Base-by-base conservation (phyloP, 2,113 vertebrate genomes). In the Genyomyrus donnyi region DNA sequence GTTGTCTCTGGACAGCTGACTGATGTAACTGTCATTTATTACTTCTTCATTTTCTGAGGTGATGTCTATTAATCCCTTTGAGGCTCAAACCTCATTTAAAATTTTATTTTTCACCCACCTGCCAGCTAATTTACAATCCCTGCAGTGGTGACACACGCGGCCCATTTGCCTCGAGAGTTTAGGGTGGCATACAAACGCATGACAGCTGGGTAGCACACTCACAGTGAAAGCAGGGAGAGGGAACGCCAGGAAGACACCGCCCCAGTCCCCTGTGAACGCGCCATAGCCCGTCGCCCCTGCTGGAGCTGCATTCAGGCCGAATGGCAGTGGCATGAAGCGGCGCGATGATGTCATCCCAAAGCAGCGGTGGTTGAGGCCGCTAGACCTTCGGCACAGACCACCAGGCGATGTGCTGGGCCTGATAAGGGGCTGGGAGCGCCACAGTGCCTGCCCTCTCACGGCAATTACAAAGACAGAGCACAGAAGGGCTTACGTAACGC, bases 341-440 rank as follows among this genome's bases (percentile, higher is more conserved):
- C 31, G 3, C 24, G 31, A 53, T 85, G 62, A 80, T 88, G 89
- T 90, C 89, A 89, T 46, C 8, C 8, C n/a, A 6, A 21, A 39
- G 87, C 35, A 49, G 17, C 56, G 35, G 13, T 49, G 39, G 70
- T 70, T 9, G n/a, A 35, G 85, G 50, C 88, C 13, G 39, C 62
- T 46, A 66, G 50, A 50, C 74, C 83, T 46, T n/a, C 39, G 15
- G 85, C 45, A 53, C 77, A 58, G 77, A 66, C 62, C 48, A 90
- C 49, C 52, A 89, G 49, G 87, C 77, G 90, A 92, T 92, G 87
- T 92, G 88, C 90, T 90, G 91, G 27, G 24, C 90, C 91, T 91
- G 92, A 94, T 93, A 94, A 92, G 92, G 85, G 89, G 91, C 92
- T 93, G 93, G 92, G 92, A 93, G 91, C 90, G 85, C 50, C 52